phyloP scores from a whole-genome alignment of 2,888 invertebrate species.

The Gari tellinella region DNA sequence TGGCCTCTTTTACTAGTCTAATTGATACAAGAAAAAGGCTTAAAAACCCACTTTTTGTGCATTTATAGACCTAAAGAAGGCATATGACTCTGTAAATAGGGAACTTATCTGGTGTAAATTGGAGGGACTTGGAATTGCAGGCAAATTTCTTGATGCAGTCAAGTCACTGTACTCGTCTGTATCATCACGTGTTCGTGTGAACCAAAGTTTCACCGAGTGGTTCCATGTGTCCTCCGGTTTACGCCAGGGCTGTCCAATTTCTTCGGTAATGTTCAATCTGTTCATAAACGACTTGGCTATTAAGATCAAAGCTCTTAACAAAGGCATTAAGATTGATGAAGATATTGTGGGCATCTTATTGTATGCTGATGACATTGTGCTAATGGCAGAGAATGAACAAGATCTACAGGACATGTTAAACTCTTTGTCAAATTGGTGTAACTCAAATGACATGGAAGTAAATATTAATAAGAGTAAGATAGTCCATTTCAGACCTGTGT shows the following conservation, averaged over 20 bases:
- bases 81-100: constrained; percentile 28
- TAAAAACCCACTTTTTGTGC: constrained; percentile 30
- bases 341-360: too few relatives aligned
- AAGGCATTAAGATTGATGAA: too few relatives aligned
- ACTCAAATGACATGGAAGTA: too few relatives aligned
- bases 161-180: constrained; percentile 22
- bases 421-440: too few relatives aligned
- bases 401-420: too few relatives aligned
- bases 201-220: constrained; percentile 19
- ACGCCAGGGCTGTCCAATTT: constrained; percentile 21
- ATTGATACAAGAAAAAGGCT: constrained; percentile 16
- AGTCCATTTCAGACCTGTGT: too few relatives aligned
- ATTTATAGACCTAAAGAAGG: constrained; percentile 32
- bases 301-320: too few relatives aligned
- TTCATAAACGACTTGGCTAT: constrained; percentile 29
- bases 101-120: constrained; percentile 8
- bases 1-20: constrained; percentile 11
- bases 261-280: constrained; percentile 15
- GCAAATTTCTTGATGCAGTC: constrained; percentile 16
- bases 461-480: too few relatives aligned
- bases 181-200: constrained; percentile 22
- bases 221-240: constrained; percentile 16
- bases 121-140: constrained; percentile 7
- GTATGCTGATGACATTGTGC: too few relatives aligned
- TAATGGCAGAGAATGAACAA: too few relatives aligned